Evolutionary conservation across 2,888 invertebrate genomes (phyloP), one percentile per base, ranked within the genome.

Genomic region (Thalpophila matura): DNA sequence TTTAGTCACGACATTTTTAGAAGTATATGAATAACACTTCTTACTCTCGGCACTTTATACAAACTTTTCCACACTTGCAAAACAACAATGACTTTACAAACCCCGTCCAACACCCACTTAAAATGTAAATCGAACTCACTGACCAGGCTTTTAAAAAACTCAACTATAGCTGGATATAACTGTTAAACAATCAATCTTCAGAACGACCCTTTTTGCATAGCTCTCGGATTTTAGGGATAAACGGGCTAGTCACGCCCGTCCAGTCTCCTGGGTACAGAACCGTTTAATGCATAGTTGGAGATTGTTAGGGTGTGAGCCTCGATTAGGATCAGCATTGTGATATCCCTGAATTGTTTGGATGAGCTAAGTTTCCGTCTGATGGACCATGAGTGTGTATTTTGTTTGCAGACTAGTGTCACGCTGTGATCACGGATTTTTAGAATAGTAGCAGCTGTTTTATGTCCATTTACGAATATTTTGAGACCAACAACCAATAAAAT

Each of bases 111-210:
- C 46, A 59, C 49, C 58, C 63, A 71, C 74, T 78, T 67, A 59
- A 78, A 80, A 78, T 77, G 71, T 55, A 78, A 78, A 78, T 77
- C 65, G 63, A 68, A 72, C 69, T 61, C 54, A 70, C 86, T 87
- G 88, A 83, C 86, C 86, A 80, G 56, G 71, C 85, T 85, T 84
- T 86, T 84, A 83, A 80, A 79, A 74, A 79, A 74, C 77, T 73
- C 79, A 72, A 65, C 67, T 78, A 69, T 72, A 86, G 70, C 77
- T 74, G 69, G 69, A 72, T 83, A 62, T 69, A 71, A 87, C 83
- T 87, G 85, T 87, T 90, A 93, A 91, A 92, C 93, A 93, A 93
- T 94, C 93, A 93, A 94, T 94, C 93, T 93, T 89, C 80, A 77
- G 79, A 82, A 84, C 86, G 89, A 89, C 93, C 93, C 92, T 93